Evolutionary conservation across 2,888 invertebrate genomes (phyloP).

Genomic region (Corbicula japonica): DNA sequence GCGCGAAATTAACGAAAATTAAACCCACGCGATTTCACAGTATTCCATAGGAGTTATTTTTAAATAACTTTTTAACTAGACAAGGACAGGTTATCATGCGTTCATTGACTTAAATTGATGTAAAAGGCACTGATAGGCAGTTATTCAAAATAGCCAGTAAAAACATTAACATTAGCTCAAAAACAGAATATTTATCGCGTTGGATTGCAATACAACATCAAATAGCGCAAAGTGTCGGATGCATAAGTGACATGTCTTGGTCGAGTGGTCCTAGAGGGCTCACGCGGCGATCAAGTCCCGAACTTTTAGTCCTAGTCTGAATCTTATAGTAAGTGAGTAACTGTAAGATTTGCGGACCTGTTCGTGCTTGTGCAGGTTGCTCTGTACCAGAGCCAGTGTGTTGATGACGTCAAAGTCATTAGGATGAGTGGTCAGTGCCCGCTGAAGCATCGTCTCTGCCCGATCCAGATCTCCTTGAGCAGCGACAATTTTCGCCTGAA

Average conservation of each 20-base stretch:
- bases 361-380: constrained; percentile 42
- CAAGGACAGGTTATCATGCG: no score
- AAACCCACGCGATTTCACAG: no score
- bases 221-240: neutral
- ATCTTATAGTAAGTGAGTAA: neutral
- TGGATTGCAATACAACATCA: neutral
- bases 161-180: no score
- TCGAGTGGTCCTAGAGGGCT: neutral
- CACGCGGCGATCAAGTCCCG: neutral
- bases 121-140: no score
- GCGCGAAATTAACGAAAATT: no score
- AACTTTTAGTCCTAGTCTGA: neutral
- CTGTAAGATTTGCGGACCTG: constrained; percentile 47
- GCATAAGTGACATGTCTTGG: neutral
- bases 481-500: constrained; percentile 64
- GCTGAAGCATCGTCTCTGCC: constrained; percentile 52
- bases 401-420: constrained; percentile 51
- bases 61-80: no score
- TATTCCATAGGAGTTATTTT: no score
- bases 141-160: no score
- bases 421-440: constrained; percentile 48
- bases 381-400: constrained; percentile 50
- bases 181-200: neutral
- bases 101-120: no score
- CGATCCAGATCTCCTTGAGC: constrained; percentile 39